phyloP scores from a whole-genome alignment of 2,113 vertebrate species.

The Ciconia stormi region DNA sequence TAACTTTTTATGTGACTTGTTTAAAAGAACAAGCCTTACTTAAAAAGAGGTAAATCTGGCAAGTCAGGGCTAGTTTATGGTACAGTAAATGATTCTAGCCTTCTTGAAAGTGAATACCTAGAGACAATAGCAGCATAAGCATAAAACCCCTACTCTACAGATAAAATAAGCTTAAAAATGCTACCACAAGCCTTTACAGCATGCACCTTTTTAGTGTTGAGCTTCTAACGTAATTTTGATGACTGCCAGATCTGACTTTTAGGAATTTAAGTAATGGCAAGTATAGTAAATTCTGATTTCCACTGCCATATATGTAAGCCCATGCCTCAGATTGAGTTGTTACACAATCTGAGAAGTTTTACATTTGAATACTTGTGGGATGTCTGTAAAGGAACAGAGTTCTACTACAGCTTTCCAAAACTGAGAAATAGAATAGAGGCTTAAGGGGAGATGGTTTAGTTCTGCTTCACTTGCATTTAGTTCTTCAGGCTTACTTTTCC shows the following conservation, averaged over 20 bases:
- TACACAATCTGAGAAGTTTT: neutral
- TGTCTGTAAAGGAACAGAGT: neutral
- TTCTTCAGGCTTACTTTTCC: neutral
- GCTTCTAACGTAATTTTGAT: neutral
- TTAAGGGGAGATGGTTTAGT: neutral
- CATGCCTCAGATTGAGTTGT: neutral
- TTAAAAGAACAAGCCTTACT: neutral
- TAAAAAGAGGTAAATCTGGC: neutral
- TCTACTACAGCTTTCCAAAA: neutral
- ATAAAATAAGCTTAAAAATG: neutral
- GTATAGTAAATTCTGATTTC: neutral
- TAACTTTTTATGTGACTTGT: neutral
- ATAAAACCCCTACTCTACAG: neutral
- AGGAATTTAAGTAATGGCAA: neutral
- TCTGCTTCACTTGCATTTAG: slow-evolving; percentile 5
- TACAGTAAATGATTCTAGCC: neutral
- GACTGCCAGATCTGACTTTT: neutral
- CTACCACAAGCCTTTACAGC: neutral
- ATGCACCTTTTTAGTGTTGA: neutral
- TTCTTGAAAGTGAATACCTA: neutral
- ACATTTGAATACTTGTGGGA: neutral
- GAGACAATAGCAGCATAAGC: neutral
- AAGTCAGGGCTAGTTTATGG: neutral
- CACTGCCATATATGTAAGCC: neutral
- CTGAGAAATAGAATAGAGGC: neutral